Evolutionary conservation across 2,113 vertebrate genomes (phyloP).

Genomic region (Atlantisia rogersi): DNA sequence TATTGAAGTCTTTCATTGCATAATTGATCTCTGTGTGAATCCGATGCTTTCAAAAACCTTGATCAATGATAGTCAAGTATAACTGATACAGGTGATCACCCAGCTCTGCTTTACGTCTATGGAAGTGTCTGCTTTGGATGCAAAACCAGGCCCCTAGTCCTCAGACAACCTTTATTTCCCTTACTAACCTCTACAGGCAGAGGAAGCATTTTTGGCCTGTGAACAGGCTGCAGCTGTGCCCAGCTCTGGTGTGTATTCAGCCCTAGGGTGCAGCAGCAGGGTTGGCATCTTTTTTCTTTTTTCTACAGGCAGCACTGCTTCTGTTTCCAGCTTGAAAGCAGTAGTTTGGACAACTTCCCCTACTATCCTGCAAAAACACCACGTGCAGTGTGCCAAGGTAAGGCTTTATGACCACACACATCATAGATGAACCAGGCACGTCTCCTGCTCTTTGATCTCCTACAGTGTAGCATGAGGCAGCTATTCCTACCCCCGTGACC

Average conservation of each 20-base stretch:
- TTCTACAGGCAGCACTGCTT: neutral
- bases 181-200: neutral
- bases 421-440: fast-evolving
- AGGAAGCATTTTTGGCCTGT: neutral
- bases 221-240: neutral
- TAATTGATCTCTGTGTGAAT: neutral
- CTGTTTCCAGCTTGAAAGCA: neutral
- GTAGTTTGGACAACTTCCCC: neutral
- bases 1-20: neutral
- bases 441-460: neutral
- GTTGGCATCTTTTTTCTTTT: neutral
- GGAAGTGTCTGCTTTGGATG: neutral
- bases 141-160: neutral
- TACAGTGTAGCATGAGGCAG: neutral
- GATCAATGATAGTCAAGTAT: neutral
- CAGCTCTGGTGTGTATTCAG: neutral
- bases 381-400: neutral
- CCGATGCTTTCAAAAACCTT: neutral
- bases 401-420: neutral
- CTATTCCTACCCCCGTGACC: fast-evolving
- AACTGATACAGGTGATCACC: neutral
- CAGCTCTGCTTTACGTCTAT: neutral
- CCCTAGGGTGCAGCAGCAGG: neutral
- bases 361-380: neutral
- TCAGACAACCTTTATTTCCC: neutral